These are phyloP conservation scores for Saturnia pavonia DNA, from an alignment of 2,888 invertebrate genomes.

Conservation along the genomic window DNA sequence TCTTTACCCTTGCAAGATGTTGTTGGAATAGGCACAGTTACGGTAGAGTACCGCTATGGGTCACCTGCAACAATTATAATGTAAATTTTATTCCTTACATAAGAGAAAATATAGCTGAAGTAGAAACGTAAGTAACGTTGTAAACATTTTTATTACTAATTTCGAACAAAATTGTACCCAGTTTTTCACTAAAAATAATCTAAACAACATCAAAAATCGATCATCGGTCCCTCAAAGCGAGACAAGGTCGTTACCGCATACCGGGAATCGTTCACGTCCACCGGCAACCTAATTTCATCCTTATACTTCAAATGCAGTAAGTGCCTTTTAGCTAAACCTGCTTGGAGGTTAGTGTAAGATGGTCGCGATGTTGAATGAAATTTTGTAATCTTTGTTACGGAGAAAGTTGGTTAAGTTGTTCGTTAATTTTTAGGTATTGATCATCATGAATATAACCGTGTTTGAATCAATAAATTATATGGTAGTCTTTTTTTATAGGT, in stretches of 20 bases:
- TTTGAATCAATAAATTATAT: neutral
- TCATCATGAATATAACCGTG: neutral
- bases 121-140: too few relatives aligned
- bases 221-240: conserved; percentile 18
- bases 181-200: conserved; percentile 16
- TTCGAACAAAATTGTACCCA: neutral
- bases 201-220: conserved; percentile 22
- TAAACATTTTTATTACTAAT: neutral
- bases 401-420: conserved; percentile 10
- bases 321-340: neutral
- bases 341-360: conserved; percentile 8
- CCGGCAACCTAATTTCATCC: conserved; percentile 3
- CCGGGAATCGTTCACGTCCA: neutral
- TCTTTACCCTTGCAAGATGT: too few relatives aligned
- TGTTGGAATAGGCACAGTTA: too few relatives aligned
- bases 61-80: too few relatives aligned
- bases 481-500: neutral
- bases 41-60: too few relatives aligned
- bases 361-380: conserved; percentile 13
- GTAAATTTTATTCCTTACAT: too few relatives aligned
- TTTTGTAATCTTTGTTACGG: conserved; percentile 5
- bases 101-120: too few relatives aligned
- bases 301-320: neutral
- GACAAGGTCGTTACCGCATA: conserved; percentile 16
- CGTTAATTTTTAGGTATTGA: neutral